Percentiles rank a stretch among this genome's conserved stretches.
phyloP scores from a whole-genome alignment of 1,140 invertebrate genomes.

The Euwallacea similis region DNA sequence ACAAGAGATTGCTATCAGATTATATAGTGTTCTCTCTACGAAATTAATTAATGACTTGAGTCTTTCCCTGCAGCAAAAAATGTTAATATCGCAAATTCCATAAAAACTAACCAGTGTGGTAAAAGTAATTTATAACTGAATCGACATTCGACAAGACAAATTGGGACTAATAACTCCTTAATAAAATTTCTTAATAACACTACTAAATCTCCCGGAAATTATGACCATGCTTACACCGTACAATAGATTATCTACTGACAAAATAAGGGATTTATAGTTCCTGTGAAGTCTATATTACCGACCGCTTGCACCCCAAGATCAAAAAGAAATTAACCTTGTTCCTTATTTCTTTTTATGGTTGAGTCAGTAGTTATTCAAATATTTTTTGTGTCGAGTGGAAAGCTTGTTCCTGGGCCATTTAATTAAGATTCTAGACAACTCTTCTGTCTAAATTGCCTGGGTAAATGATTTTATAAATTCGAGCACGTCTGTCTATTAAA shows the following conservation, averaged over 20 bases:
- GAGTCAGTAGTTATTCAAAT: not conserved
- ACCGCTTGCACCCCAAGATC: not conserved
- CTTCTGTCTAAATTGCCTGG: not conserved
- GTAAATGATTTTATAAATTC: conserved; percentile 5
- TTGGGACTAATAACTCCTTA: conserved; percentile 13
- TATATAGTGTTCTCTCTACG: too few relatives aligned
- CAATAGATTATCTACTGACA: conserved; percentile 31
- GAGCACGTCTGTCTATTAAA: not conserved
- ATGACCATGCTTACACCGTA: conserved; percentile 29
- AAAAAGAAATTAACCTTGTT: conserved; percentile 14
- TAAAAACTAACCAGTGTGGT: not conserved
- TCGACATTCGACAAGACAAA: conserved; percentile 26
- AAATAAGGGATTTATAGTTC: conserved; percentile 32
- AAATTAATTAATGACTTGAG: too few relatives aligned
- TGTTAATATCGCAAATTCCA: too few relatives aligned
- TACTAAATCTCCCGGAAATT: conserved; percentile 31
- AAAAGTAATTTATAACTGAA: conserved; percentile 5
- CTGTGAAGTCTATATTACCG: conserved; percentile 21
- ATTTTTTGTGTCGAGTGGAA: not conserved
- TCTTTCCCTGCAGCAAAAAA: too few relatives aligned
- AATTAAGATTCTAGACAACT: not conserved
- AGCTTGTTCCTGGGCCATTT: not conserved
- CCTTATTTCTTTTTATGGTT: conserved; percentile 4
- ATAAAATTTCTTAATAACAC: conserved; percentile 25
- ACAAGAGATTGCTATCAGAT: too few relatives aligned